phyloP scores from a whole-genome alignment of 2,797 vertebrate species.

The Prunella strophiata region DNA sequence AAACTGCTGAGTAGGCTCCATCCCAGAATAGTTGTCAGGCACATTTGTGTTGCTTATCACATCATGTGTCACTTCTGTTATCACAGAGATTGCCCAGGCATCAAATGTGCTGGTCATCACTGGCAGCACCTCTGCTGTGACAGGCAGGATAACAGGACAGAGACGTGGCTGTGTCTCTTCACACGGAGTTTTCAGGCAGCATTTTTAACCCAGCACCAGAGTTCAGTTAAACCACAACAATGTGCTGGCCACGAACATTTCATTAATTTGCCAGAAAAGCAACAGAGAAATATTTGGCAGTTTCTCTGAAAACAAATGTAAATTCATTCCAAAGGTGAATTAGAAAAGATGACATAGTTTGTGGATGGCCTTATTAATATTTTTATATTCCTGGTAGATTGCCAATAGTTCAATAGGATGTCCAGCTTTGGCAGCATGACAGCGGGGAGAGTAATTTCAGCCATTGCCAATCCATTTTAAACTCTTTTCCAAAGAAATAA shows the following conservation, averaged over 20 bases:
- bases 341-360: conserved; percentile 3
- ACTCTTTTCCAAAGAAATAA: conserved; percentile 44
- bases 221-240: not conserved
- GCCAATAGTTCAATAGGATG: not conserved
- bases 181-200: not conserved
- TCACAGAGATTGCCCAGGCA: not conserved
- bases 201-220: not conserved
- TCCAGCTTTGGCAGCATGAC: conserved; percentile 29
- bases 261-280: conserved; percentile 20
- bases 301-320: conserved; percentile 8
- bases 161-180: not conserved
- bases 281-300: not conserved
- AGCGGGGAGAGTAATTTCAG: conserved; percentile 30
- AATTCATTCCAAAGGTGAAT: conserved; percentile 21
- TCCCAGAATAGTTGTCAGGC: not conserved
- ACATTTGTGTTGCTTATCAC: conserved; percentile 32
- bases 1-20: conserved; percentile 44
- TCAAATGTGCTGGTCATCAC: not conserved
- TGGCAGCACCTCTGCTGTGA: not conserved
- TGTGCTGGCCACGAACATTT: not conserved
- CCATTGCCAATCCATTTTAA: conserved; percentile 56
- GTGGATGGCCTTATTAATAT: not conserved
- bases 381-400: conserved; percentile 22
- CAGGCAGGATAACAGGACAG: not conserved
- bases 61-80: conserved; percentile 43